A percentile compares a stretch with the other conserved stretches of the same genome.
phyloP scores from a whole-genome alignment of 2,113 vertebrate genomes.

The Murina feae region DNA sequence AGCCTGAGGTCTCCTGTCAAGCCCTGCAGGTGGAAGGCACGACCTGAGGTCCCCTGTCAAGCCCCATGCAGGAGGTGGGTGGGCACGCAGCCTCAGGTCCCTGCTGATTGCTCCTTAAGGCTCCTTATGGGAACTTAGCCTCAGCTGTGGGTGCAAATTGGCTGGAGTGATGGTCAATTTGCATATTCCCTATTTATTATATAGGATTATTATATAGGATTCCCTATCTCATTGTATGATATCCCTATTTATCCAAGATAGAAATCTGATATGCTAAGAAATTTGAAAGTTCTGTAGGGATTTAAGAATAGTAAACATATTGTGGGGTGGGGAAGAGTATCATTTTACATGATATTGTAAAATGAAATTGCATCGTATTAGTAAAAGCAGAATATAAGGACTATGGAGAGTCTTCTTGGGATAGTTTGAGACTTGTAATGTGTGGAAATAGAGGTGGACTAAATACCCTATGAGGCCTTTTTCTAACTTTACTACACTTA shows the following conservation, averaged over 20 bases:
- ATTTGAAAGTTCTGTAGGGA: background rate
- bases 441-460: background rate
- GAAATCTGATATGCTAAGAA: background rate
- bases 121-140: too few relatives aligned
- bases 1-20: too few relatives aligned
- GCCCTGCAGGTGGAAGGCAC: too few relatives aligned
- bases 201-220: too few relatives aligned
- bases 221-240: background rate
- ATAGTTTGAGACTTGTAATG: background rate
- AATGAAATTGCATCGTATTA: background rate
- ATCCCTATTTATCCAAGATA: background rate
- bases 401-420: background rate
- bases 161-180: too few relatives aligned
- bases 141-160: too few relatives aligned
- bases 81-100: too few relatives aligned
- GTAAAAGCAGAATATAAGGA: conserved; percentile 14
- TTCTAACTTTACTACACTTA: background rate
- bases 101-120: too few relatives aligned
- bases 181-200: too few relatives aligned
- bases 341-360: background rate
- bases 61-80: too few relatives aligned
- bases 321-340: background rate
- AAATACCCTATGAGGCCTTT: background rate
- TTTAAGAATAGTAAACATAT: background rate
- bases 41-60: too few relatives aligned